These are phyloP conservation scores for Stomatorhinus walkeri DNA, from an alignment of 2,797 vertebrate genomes.

Conservation along the genomic window DNA sequence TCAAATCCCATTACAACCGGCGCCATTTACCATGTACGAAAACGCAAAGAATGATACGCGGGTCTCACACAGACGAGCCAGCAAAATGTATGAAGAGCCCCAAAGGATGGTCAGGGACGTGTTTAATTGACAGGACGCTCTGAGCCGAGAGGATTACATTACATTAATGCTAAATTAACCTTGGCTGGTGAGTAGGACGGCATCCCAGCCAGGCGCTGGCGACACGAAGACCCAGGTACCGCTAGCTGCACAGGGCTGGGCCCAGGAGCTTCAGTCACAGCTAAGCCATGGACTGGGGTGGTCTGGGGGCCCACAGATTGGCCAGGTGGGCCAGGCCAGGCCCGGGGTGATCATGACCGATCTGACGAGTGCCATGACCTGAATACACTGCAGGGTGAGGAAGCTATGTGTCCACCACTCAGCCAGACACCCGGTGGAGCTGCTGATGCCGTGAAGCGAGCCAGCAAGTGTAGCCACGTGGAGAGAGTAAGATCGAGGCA, in stretches of 20 bases:
- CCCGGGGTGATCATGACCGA: neutral
- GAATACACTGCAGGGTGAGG: neutral
- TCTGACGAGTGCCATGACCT: neutral
- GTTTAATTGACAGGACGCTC: neutral
- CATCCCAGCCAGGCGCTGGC: neutral
- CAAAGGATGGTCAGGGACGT: neutral
- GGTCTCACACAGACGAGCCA: neutral
- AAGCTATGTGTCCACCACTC: neutral
- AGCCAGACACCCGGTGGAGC: neutral
- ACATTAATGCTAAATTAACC: slow-evolving; percentile 18
- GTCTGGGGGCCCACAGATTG: neutral
- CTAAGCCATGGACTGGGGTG: neutral
- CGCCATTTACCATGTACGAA: neutral
- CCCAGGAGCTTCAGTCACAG: neutral
- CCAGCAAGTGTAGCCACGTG: neutral
- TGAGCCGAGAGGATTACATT: neutral
- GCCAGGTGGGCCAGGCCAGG: neutral
- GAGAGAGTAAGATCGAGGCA: neutral
- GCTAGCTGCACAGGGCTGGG: neutral
- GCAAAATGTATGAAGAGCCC: neutral
- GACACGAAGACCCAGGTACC: neutral
- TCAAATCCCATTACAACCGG: neutral
- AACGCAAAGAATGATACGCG: neutral
- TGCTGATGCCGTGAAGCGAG: neutral
- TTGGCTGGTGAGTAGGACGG: neutral